phyloP scores from a whole-genome alignment of 2,113 vertebrate genomes.

The Platycercus adscitus region DNA sequence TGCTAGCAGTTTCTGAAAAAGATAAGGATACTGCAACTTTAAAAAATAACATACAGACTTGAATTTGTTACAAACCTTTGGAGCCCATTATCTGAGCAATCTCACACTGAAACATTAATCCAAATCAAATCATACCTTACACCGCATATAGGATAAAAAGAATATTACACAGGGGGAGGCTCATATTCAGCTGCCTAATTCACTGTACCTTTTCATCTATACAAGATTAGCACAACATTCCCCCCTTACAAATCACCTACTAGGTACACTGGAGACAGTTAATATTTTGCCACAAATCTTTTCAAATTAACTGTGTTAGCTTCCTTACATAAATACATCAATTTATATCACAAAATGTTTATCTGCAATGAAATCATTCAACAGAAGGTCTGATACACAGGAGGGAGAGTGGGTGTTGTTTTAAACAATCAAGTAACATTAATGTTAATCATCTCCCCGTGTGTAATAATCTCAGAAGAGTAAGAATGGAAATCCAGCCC shows the following conservation, averaged over 20 bases:
- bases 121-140: slow-evolving; percentile 39
- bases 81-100: slow-evolving; percentile 27
- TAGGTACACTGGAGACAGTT: background rate
- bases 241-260: slow-evolving; percentile 20
- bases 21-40: slow-evolving; percentile 78
- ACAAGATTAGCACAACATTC: background rate
- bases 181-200: slow-evolving; percentile 17
- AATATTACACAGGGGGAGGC: slow-evolving; percentile 80
- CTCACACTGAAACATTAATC: slow-evolving; percentile 38
- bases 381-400: background rate
- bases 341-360: slow-evolving; percentile 11
- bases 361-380: background rate
- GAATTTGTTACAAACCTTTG: slow-evolving; percentile 43
- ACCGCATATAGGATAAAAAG: slow-evolving; percentile 83
- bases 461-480: slow-evolving; percentile 79
- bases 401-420: background rate
- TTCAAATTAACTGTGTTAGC: background rate
- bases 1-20: background rate
- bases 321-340: background rate
- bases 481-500: slow-evolving; percentile 81
- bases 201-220: background rate
- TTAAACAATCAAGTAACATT: slow-evolving; percentile 35
- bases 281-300: slow-evolving; percentile 16
- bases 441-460: slow-evolving; percentile 72
- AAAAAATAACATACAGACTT: slow-evolving; percentile 59